Evolutionary conservation across 2,797 vertebrate species (phyloP).

Genomic region (Tachyglossus aculeatus): DNA sequence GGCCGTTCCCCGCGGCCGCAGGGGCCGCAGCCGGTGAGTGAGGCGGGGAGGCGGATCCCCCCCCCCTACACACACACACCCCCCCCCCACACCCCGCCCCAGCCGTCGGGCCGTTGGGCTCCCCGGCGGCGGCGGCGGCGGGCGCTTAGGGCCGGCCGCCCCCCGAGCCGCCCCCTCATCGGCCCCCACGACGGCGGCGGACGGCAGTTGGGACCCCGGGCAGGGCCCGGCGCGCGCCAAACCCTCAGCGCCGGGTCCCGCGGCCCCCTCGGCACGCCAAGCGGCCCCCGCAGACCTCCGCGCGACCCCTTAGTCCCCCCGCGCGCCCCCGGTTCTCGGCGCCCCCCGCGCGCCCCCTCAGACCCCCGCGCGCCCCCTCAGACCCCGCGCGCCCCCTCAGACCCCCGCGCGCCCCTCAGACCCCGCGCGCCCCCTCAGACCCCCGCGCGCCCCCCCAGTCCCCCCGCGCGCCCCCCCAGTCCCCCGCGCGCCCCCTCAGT

Average conservation of each 20-base stretch:
- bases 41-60: background rate
- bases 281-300: too few species aligned
- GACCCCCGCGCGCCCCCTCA: background rate
- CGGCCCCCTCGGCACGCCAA: too few species aligned
- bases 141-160: background rate
- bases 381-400: background rate
- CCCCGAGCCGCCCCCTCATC: background rate
- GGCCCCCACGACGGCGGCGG: background rate
- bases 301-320: too few species aligned
- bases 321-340: too few species aligned
- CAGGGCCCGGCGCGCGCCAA: too few species aligned
- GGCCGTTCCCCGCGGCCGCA: slow-evolving; percentile 23
- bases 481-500: too few species aligned
- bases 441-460: background rate
- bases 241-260: too few species aligned
- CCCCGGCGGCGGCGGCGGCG: slow-evolving; percentile 2
- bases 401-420: background rate
- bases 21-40: slow-evolving; percentile 31
- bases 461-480: background rate
- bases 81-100: too few species aligned
- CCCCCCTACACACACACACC: too few species aligned
- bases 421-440: background rate
- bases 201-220: too few species aligned
- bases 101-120: background rate
- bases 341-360: background rate